Evolutionary conservation across 1,140 invertebrate genomes (phyloP).

Genomic region (Pseudomyrmex gracilis): DNA sequence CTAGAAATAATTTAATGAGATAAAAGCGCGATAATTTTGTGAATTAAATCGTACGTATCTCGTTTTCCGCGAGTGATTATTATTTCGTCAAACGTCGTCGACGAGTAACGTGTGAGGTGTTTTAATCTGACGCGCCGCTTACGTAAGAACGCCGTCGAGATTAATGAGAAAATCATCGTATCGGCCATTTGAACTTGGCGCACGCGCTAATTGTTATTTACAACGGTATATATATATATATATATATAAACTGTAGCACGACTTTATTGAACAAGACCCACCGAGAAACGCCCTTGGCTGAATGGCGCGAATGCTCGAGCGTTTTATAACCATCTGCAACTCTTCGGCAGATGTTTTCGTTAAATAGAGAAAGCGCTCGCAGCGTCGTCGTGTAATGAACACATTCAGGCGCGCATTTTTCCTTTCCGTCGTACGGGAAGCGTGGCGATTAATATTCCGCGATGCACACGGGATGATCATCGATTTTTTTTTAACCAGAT

Average conservation of each 20-base stretch:
- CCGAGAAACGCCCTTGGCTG: conserved; percentile 20
- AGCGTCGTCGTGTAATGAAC: conserved; percentile 32
- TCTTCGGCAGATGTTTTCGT: conserved; percentile 50
- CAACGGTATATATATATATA: no score
- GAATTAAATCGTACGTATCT: conserved; percentile 6
- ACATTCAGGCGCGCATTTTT: conserved; percentile 27
- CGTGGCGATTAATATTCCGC: background rate
- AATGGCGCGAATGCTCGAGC: conserved; percentile 26
- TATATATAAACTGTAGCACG: conserved; percentile 78
- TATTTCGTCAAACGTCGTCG: conserved; percentile 12
- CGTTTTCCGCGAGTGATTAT: conserved; percentile 10
- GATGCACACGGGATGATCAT: background rate
- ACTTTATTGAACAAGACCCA: conserved; percentile 72
- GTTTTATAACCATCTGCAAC: conserved; percentile 48
- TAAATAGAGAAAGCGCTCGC: conserved; percentile 49
- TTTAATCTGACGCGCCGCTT: conserved; percentile 77
- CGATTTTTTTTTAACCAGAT: background rate
- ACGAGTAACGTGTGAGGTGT: conserved; percentile 48
- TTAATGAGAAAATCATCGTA: conserved; percentile 68
- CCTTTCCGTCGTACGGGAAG: background rate
- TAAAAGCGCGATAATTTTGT: background rate
- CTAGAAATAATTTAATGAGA: background rate
- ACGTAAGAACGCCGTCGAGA: conserved; percentile 24
- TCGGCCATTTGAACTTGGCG: conserved; percentile 73
- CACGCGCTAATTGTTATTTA: conserved; percentile 82